These are phyloP conservation scores for Hippocampus kuda DNA, from an alignment of 2,797 vertebrate species.

Conservation along the genomic window DNA sequence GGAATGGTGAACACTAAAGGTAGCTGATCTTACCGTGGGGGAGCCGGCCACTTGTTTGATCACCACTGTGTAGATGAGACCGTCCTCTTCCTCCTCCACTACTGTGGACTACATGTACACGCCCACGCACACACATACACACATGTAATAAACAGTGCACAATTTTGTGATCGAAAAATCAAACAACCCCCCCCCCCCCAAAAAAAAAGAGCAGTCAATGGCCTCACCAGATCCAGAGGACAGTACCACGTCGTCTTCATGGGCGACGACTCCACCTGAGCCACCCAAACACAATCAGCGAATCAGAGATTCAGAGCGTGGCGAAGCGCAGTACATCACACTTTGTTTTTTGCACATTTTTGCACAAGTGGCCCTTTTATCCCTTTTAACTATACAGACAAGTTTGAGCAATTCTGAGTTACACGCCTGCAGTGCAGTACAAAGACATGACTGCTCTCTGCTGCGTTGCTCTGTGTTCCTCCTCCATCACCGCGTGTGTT, in stretches of 20 bases:
- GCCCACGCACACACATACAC: not conserved
- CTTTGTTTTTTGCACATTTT: too few species aligned
- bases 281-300: constrained; percentile 8
- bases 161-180: too few species aligned
- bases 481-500: too few species aligned
- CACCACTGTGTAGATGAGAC: constrained; percentile 72
- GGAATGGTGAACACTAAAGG: not conserved
- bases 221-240: constrained; percentile 68
- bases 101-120: constrained; percentile 58
- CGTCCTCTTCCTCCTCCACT: constrained; percentile 75
- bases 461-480: too few species aligned
- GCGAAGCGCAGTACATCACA: too few species aligned
- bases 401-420: too few species aligned
- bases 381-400: too few species aligned
- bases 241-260: constrained; percentile 81
- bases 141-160: too few species aligned
- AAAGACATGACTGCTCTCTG: too few species aligned
- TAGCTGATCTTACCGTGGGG: constrained; percentile 32
- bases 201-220: not conserved
- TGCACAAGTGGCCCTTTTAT: too few species aligned
- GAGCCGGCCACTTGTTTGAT: constrained; percentile 56
- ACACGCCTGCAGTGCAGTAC: too few species aligned
- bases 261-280: constrained; percentile 60
- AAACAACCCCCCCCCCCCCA: too few species aligned
- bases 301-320: not conserved